Conservation (phyloP, 2,797 vertebrate genomes). For the Melanotaenia boesemani region DNA sequence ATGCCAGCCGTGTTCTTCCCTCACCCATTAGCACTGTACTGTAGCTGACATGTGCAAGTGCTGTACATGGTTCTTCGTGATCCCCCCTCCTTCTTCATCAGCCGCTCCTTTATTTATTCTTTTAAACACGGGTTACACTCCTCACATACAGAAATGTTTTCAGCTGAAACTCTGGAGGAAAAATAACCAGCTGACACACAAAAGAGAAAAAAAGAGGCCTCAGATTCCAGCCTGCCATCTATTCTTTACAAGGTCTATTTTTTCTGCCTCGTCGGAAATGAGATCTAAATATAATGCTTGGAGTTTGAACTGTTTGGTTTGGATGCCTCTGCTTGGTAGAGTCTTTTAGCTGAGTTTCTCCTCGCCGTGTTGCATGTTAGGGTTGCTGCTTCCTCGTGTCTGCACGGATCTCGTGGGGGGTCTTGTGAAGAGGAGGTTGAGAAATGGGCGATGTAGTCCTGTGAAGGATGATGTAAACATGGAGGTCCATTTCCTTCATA, state of each 20-base stretch:
- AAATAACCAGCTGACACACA: slow-evolving; percentile 52
- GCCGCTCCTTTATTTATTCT: slow-evolving; percentile 31
- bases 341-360: no score
- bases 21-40: slow-evolving; percentile 64
- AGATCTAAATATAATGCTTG: no score
- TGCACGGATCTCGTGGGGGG: no score
- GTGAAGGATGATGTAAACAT: slow-evolving; percentile 29
- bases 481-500: slow-evolving; percentile 38
- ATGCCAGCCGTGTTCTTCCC: slow-evolving; percentile 70
- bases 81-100: slow-evolving; percentile 28
- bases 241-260: slow-evolving; percentile 42
- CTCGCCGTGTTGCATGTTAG: no score
- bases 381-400: no score
- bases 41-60: slow-evolving; percentile 62
- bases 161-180: slow-evolving; percentile 49
- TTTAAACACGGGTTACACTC: slow-evolving; percentile 9
- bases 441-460: no score
- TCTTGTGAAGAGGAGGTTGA: no score
- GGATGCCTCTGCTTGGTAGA: no score
- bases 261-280: no score
- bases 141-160: slow-evolving; percentile 50
- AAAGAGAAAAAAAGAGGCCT: slow-evolving; percentile 39
- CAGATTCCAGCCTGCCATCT: slow-evolving; percentile 25
- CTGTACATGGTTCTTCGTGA: slow-evolving; percentile 19
- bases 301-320: no score